A percentile compares a stretch with the other conserved stretches of the same genome.
Evolutionary conservation across 2,113 vertebrate species (phyloP).

Genomic region (Megalops atlanticus): DNA sequence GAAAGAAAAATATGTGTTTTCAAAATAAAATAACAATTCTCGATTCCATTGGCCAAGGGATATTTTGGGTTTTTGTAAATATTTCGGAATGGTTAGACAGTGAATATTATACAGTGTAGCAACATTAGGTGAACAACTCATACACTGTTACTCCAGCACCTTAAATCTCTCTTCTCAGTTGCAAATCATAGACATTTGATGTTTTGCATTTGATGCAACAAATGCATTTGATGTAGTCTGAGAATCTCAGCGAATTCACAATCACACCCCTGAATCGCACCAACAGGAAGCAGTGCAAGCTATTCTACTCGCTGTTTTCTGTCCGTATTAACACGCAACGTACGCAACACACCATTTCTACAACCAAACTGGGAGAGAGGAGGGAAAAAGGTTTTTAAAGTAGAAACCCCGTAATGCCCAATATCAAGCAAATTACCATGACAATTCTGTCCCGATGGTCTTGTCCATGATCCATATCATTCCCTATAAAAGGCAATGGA

Average conservation of each 20-base stretch:
- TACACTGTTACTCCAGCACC: not conserved
- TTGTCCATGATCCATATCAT: slow-evolving; percentile 51
- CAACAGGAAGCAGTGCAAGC: not conserved
- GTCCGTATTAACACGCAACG: slow-evolving; percentile 16
- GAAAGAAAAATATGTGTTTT: slow-evolving; percentile 16
- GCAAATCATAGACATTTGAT: not conserved
- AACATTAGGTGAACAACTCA: not conserved
- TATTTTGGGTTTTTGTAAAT: not conserved
- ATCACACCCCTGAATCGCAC: not conserved
- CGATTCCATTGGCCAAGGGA: not conserved
- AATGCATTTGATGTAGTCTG: too few relatives aligned
- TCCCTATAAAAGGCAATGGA: slow-evolving; percentile 55
- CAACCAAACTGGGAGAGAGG: slow-evolving; percentile 9
- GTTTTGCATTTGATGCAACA: too few relatives aligned
- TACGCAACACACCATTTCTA: too few relatives aligned
- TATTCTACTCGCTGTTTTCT: not conserved
- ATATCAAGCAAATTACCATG: slow-evolving; percentile 46
- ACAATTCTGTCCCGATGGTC: slow-evolving; percentile 47
- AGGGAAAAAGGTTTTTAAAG: slow-evolving; percentile 29
- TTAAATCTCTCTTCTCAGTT: not conserved
- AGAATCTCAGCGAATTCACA: not conserved
- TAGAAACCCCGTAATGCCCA: slow-evolving; percentile 41
- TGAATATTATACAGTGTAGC: not conserved
- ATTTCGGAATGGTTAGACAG: not conserved
- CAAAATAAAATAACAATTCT: not conserved